A percentile compares a stretch with the other conserved stretches of the same genome.
These are phyloP conservation scores for Tubulanus polymorphus DNA, from an alignment of 2,888 invertebrate genomes.

Conservation along the genomic window DNA sequence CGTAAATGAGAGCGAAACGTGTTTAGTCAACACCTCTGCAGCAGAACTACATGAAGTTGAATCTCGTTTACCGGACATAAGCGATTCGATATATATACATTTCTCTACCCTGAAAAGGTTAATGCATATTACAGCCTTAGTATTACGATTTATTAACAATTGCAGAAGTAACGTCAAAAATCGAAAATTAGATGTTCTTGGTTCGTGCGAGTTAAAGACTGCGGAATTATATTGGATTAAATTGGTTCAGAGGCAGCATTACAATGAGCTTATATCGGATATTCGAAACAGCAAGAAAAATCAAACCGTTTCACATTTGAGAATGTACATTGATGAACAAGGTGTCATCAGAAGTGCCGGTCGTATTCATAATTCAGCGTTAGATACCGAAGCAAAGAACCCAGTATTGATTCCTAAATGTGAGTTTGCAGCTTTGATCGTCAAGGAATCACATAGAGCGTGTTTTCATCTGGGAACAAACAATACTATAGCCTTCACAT, in stretches of 20 bases:
- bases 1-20: too few species aligned
- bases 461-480: too few species aligned
- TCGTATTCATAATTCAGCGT: neutral
- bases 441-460: neutral
- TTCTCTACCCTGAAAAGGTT: neutral
- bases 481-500: neutral
- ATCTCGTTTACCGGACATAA: too few species aligned
- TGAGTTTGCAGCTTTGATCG: too few species aligned
- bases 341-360: neutral
- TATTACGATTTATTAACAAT: neutral
- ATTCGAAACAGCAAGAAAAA: neutral
- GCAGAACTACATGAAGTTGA: too few species aligned
- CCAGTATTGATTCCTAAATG: slow-evolving; percentile 1
- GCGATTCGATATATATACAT: too few species aligned
- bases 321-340: slow-evolving; percentile 1
- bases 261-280: neutral
- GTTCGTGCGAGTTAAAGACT: neutral
- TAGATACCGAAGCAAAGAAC: neutral
- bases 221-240: neutral
- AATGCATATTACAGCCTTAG: neutral
- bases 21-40: too few species aligned
- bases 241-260: neutral
- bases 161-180: neutral
- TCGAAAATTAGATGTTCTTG: neutral
- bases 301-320: neutral